A percentile compares a stretch with the other conserved stretches of the same genome.
These are phyloP conservation scores for Sebastes trivittatus DNA, from an alignment of 2,797 vertebrate species.

Conservation along the genomic window DNA sequence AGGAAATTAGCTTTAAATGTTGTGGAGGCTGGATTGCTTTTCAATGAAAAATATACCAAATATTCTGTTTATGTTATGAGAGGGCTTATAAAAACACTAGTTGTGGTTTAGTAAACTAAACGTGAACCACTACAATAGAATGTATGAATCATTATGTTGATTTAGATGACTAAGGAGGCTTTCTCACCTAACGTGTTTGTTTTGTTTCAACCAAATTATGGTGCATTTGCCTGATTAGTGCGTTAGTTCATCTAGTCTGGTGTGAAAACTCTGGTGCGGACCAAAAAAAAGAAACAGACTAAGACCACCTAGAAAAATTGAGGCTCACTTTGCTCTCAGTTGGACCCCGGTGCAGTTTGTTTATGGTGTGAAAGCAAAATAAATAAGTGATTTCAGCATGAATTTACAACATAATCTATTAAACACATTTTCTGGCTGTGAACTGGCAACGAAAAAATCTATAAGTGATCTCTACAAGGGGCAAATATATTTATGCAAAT, in stretches of 20 bases:
- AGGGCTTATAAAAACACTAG: neutral
- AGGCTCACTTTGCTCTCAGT: neutral
- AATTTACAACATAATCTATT: neutral
- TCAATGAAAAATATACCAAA: neutral
- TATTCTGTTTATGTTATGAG: neutral
- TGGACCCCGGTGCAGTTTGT: neutral
- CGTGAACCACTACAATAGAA: neutral
- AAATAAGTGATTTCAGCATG: neutral
- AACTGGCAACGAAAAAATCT: neutral
- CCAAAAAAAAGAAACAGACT: neutral
- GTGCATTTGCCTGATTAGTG: neutral
- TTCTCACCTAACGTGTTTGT: neutral
- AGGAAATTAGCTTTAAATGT: neutral
- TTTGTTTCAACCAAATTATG: neutral
- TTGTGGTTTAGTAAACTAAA: too few species aligned
- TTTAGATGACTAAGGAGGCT: neutral
- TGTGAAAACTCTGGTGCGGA: neutral
- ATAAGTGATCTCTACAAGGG: too few species aligned
- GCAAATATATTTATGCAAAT: neutral
- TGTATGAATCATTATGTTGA: neutral
- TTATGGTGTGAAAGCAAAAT: neutral
- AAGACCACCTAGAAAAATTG: neutral
- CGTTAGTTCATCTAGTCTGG: neutral
- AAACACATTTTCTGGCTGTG: rapidly evolving
- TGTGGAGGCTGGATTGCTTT: neutral